Conservation (phyloP, 2,888 invertebrate genomes). For the Saturnia pavonia region DNA sequence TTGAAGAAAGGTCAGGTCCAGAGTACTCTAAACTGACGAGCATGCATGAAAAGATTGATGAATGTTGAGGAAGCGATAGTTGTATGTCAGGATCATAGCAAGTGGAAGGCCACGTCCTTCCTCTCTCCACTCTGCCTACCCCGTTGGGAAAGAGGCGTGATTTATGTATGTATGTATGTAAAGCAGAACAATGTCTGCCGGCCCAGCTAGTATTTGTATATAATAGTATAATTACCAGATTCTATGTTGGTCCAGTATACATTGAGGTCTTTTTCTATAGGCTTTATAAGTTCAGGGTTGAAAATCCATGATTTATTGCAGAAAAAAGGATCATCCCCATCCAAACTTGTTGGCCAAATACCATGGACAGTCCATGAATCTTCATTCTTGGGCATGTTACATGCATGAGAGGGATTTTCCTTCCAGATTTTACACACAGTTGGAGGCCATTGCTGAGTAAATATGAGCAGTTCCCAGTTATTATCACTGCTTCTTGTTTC, state of each 20-base stretch:
- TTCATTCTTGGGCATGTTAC: slow-evolving; percentile 82
- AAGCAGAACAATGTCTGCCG: no score
- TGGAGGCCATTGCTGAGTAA: slow-evolving; percentile 90
- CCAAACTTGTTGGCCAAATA: slow-evolving; percentile 89
- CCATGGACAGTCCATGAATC: slow-evolving; percentile 91
- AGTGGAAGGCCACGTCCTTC: no score
- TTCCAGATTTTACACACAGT: slow-evolving; percentile 86
- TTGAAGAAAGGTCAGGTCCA: no score
- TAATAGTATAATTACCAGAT: slow-evolving; percentile 60
- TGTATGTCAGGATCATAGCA: no score
- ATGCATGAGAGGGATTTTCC: slow-evolving; percentile 82
- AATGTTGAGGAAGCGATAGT: no score
- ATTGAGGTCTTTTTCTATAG: slow-evolving; percentile 80
- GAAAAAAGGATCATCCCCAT: slow-evolving; percentile 85
- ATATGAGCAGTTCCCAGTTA: slow-evolving; percentile 89
- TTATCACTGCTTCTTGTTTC: slow-evolving; percentile 34
- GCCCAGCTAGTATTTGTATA: background rate
- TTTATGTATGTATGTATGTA: no score
- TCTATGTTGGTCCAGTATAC: slow-evolving; percentile 89
- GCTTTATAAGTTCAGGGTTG: slow-evolving; percentile 80
- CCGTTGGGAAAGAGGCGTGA: no score
- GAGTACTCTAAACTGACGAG: no score
- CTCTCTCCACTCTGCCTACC: no score
- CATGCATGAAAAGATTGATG: no score
- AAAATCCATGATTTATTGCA: slow-evolving; percentile 88